Evolutionary conservation across 2,888 invertebrate species (phyloP), one percentile per base, ranked within the genome.

Genomic region (Chrysopilus asiliformis): DNA sequence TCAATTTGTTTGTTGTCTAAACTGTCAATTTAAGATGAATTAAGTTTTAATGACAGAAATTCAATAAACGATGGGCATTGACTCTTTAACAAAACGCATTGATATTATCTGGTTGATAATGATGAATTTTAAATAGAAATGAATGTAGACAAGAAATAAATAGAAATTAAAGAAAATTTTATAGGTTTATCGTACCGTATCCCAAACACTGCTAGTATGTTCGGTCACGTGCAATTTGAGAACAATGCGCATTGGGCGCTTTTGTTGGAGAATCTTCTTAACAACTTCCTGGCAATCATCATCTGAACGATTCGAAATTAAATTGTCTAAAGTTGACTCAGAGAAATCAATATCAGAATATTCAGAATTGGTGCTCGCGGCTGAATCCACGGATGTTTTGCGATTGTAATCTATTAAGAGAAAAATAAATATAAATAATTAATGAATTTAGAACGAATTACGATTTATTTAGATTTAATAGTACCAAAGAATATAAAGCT

Each of bases 181-280:
- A n/a, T n/a, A n/a, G n/a, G n/a, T n/a, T n/a, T n/a, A n/a, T 18
- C 37, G 66, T 43, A 85, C 77, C 47, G 87, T 81, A 60, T 87
- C 84, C 90, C 90, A 91, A 54, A 75, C 74, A 34, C 81, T 80
- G 50, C 75, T 73, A 40, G 79, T 76, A 55, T 76, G 76, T 53
- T 83, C 81, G 16, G 84, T 82, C 47, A 87, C 71, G 54, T 72
- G 77, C 55, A 86, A 74, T 54, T 76, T 78, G 65, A 85, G 81
- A 51, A 78, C 74, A 47, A 84, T 71, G 39, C 79, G 77, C 53
- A 77, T 70, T 34, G 74, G 71, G 50, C 77, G 74, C 51, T 76
- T 76, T 51, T 72, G 73, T 55, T 72, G 74, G 48, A 78, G 61
- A 56, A 78, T 78, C 67, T 78, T 74, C 47, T 57, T 64, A 45